Conservation (phyloP, 2,113 vertebrate species). For the Semicossyphus pulcher region DNA sequence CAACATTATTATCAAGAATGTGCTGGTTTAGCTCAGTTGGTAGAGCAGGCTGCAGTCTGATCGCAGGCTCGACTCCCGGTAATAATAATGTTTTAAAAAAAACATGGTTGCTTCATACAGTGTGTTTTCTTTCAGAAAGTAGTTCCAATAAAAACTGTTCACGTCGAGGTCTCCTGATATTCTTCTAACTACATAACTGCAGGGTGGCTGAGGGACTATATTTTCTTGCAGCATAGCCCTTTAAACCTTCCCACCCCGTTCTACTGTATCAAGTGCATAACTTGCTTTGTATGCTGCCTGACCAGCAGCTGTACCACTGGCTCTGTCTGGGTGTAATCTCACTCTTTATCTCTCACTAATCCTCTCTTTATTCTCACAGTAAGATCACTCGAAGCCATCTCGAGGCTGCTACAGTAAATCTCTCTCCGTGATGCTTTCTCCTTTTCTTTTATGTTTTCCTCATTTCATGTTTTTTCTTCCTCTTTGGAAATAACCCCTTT, state of each 20-base stretch:
- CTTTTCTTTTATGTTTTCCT: constrained; percentile 6
- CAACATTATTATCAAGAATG: too few species aligned
- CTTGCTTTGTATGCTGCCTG: constrained; percentile 32
- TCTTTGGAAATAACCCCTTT: constrained; percentile 24
- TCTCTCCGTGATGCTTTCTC: neutral
- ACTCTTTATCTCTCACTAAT: constrained; percentile 72
- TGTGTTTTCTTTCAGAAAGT: neutral
- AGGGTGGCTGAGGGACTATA: neutral
- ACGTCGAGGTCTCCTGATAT: neutral
- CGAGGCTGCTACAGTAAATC: constrained; percentile 14
- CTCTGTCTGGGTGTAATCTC: constrained; percentile 63
- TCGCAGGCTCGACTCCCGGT: too few species aligned
- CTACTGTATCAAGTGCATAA: constrained; percentile 11
- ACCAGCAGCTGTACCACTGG: constrained; percentile 50
- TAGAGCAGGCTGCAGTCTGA: too few species aligned
- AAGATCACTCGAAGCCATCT: constrained; percentile 56
- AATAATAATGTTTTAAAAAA: too few species aligned
- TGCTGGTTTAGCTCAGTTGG: too few species aligned
- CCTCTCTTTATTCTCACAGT: constrained; percentile 64
- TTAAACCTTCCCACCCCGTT: constrained; percentile 22
- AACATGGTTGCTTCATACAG: too few species aligned
- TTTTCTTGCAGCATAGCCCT: constrained; percentile 3
- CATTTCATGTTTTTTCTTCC: constrained; percentile 13
- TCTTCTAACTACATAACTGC: neutral
- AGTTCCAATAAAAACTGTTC: neutral